phyloP scores from a whole-genome alignment of 2,797 vertebrate species.

The Trachurus trachurus region DNA sequence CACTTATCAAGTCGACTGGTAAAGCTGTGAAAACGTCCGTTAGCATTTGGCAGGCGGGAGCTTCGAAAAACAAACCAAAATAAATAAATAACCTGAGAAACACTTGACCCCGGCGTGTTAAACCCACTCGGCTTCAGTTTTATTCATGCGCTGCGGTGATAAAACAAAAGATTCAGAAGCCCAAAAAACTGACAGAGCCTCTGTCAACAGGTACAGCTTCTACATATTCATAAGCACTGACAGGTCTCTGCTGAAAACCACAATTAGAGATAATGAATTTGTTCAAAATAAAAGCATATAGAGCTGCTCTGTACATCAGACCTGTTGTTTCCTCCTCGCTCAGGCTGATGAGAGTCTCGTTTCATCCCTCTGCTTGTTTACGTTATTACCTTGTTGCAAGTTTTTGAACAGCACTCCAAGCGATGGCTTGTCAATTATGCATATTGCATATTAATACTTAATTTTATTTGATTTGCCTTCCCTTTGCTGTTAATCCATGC shows the following conservation, averaged over 20 bases:
- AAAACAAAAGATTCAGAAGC: conserved; percentile 6
- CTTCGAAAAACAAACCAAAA: neutral
- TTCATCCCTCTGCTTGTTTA: conserved; percentile 59
- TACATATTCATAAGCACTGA: conserved; percentile 55
- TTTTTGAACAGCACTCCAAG: conserved; percentile 68
- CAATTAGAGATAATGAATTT: conserved; percentile 34
- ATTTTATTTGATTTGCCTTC: conserved; percentile 80
- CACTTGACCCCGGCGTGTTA: conserved; percentile 1
- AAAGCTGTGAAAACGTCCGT: neutral
- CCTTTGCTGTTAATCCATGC: conserved; percentile 72
- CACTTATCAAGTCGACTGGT: neutral
- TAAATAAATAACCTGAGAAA: neutral
- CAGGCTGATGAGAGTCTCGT: conserved; percentile 20
- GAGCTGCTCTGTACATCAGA: conserved; percentile 5
- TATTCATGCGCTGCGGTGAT: conserved; percentile 32
- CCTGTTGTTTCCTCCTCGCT: conserved; percentile 17
- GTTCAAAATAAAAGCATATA: conserved; percentile 15
- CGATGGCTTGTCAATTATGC: conserved; percentile 72
- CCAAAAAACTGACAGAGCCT: conserved; percentile 27
- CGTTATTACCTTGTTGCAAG: conserved; percentile 69
- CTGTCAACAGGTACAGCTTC: conserved; percentile 56
- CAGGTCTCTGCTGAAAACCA: conserved; percentile 13
- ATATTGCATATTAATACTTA: conserved; percentile 80
- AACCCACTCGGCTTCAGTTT: conserved; percentile 22
- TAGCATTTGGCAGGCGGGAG: neutral